These are phyloP conservation scores for Microchrysa polita DNA, from an alignment of 2,888 invertebrate genomes.

Conservation along the genomic window DNA sequence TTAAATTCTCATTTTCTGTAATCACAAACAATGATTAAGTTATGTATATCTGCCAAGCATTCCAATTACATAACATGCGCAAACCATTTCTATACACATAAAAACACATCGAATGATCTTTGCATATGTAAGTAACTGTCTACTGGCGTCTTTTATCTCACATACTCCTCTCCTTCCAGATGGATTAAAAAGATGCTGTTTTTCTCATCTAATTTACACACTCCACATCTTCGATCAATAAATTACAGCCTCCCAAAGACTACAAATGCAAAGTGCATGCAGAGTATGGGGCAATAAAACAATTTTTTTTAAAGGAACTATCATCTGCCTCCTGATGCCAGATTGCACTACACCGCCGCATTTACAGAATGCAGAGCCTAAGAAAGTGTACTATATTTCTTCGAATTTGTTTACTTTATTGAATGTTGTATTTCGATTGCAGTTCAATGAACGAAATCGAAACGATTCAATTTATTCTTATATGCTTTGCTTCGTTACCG, in stretches of 20 bases:
- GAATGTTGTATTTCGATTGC: constrained; percentile 32
- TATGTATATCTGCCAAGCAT: no score
- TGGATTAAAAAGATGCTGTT: constrained; percentile 10
- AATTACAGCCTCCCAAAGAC: constrained; percentile 10
- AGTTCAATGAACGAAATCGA: constrained; percentile 41
- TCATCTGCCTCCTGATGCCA: constrained; percentile 31
- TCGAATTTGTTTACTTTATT: constrained; percentile 29
- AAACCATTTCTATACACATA: no score
- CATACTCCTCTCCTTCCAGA: neutral
- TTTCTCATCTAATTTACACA: constrained; percentile 13
- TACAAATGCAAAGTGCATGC: constrained; percentile 39
- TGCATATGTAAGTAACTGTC: no score
- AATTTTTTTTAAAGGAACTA: constrained; percentile 11
- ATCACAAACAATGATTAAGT: no score
- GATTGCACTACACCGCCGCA: constrained; percentile 16
- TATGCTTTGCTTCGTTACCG: neutral
- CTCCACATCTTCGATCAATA: constrained; percentile 22
- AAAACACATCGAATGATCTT: no score
- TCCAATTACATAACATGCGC: no score
- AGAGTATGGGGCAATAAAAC: constrained; percentile 38
- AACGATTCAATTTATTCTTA: constrained; percentile 33
- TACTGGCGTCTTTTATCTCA: no score
- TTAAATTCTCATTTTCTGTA: no score
- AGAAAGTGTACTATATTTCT: constrained; percentile 13
- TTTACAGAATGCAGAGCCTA: neutral